Conservation (phyloP, 2,113 vertebrate genomes). For the Saccopteryx leptura region DNA sequence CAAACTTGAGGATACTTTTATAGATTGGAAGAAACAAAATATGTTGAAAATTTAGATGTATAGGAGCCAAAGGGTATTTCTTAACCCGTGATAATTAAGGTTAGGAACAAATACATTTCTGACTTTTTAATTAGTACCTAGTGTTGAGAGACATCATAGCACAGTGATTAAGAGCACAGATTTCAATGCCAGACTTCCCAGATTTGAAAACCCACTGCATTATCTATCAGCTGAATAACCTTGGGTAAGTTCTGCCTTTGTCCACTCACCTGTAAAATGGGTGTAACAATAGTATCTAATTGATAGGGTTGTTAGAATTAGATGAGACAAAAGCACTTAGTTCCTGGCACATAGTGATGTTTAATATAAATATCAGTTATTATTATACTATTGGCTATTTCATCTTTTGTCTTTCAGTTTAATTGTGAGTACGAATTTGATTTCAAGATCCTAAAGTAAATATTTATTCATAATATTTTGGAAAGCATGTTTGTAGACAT, state of each 20-base stretch:
- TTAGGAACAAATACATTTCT: conserved; percentile 3
- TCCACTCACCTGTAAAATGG: background rate
- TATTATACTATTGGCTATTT: background rate
- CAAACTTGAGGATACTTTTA: background rate
- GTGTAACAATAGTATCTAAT: background rate
- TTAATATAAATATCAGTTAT: background rate
- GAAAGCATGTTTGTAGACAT: conserved; percentile 48
- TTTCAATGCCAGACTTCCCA: background rate
- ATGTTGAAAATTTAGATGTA: conserved; percentile 4
- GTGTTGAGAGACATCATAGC: background rate
- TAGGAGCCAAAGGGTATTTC: background rate
- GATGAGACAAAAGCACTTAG: background rate
- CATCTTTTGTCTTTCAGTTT: conserved; percentile 17
- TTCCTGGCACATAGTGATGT: background rate
- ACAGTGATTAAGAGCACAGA: conserved; percentile 2
- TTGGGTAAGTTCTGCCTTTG: background rate
- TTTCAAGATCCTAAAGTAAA: conserved; percentile 28
- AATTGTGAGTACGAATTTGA: conserved; percentile 1
- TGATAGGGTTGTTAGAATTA: background rate
- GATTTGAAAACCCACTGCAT: background rate
- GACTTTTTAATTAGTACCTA: background rate
- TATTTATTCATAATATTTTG: conserved; percentile 21
- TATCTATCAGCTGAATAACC: background rate
- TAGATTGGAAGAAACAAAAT: conserved; percentile 23
- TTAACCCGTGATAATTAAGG: background rate